Percentiles rank a stretch among this genome's conserved stretches.
These are phyloP conservation scores for Lepus oiostolus DNA, from an alignment of 2,797 vertebrate species.

Conservation along the genomic window DNA sequence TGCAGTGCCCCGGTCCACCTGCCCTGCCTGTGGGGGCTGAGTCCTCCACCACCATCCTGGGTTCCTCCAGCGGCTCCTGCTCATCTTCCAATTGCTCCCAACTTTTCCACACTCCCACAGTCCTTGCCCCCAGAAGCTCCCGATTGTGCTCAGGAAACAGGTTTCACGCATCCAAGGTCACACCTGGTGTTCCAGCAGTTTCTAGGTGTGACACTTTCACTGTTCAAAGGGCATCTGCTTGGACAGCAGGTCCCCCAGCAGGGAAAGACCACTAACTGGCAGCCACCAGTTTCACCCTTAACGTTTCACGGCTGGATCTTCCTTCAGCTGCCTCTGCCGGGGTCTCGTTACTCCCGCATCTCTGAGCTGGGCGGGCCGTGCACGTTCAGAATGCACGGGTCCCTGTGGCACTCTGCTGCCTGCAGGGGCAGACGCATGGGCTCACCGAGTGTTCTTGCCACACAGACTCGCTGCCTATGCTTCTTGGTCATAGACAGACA, in stretches of 20 bases:
- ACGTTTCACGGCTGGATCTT: background rate
- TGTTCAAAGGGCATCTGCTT: background rate
- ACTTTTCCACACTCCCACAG: background rate
- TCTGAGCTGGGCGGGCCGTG: background rate
- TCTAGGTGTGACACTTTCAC: accelerated
- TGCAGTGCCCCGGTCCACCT: too few species aligned
- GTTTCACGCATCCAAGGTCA: background rate
- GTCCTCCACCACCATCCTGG: background rate
- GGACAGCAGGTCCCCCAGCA: background rate
- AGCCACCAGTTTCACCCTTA: background rate
- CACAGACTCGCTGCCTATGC: accelerated
- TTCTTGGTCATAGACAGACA: background rate
- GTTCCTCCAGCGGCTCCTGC: background rate
- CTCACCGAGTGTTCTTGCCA: background rate
- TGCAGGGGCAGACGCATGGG: too few species aligned
- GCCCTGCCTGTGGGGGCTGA: too few species aligned
- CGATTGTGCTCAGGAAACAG: background rate
- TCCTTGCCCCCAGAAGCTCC: background rate
- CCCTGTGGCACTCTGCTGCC: background rate
- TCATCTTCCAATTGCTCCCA: background rate
- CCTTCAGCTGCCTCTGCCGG: background rate
- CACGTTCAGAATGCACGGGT: background rate
- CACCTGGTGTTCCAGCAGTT: background rate
- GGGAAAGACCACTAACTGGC: background rate
- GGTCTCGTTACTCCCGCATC: too few species aligned